phyloP scores from a whole-genome alignment of 2,113 vertebrate species.

The Poeciliopsis turrubarensis region DNA sequence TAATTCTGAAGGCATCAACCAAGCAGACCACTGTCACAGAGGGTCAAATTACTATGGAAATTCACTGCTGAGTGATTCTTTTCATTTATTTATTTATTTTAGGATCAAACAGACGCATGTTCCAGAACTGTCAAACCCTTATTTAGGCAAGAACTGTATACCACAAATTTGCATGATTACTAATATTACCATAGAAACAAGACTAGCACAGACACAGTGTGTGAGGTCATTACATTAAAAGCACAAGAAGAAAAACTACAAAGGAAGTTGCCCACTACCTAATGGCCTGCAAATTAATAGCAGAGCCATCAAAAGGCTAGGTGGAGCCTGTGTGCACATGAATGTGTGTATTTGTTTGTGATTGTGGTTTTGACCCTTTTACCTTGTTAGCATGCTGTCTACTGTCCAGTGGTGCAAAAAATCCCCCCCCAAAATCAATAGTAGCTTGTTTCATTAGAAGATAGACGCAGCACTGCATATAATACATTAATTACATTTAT shows the following conservation, averaged over 20 bases:
- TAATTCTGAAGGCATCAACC: constrained; percentile 46
- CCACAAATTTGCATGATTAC: constrained; percentile 77
- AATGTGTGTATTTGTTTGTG: constrained; percentile 8
- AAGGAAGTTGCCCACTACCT: constrained; percentile 66
- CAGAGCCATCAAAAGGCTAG: constrained; percentile 68
- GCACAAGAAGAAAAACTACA: constrained; percentile 61
- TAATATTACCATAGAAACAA: constrained; percentile 79
- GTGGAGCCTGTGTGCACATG: constrained; percentile 16
- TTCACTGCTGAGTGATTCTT: constrained; percentile 66
- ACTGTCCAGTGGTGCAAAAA: neutral
- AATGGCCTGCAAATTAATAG: constrained; percentile 62
- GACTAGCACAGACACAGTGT: constrained; percentile 58
- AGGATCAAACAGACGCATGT: constrained; percentile 56
- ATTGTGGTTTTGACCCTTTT: constrained; percentile 9
- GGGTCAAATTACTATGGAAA: constrained; percentile 79
- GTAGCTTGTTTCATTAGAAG: neutral
- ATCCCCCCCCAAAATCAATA: neutral
- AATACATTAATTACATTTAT: neutral
- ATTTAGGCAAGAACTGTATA: constrained; percentile 70
- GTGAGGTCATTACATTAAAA: constrained; percentile 69
- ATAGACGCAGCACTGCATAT: neutral
- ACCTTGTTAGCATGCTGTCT: neutral
- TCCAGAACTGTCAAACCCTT: constrained; percentile 67
- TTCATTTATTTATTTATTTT: constrained; percentile 53
- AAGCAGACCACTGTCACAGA: constrained; percentile 63